These are phyloP conservation scores for Stichopus horrens DNA, from an alignment of 53 echinoderm and acorn worm genomes.

Conservation along the genomic window DNA sequence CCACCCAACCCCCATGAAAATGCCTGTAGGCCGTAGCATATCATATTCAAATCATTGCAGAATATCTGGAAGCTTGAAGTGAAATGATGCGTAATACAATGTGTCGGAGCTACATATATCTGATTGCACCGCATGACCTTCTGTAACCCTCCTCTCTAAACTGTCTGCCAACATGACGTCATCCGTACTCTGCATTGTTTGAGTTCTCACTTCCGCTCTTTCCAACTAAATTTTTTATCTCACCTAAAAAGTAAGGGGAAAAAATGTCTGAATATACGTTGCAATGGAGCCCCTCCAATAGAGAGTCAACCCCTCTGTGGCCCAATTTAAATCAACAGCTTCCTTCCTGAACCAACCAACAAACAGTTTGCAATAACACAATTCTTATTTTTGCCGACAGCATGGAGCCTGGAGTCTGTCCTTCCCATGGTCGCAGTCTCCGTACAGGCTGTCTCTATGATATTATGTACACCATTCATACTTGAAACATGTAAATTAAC, in stretches of 20 bases:
- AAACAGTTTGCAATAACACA: slow-evolving; percentile 42
- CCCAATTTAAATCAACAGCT: slow-evolving; percentile 49
- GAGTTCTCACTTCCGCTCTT: background rate
- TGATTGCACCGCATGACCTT: background rate
- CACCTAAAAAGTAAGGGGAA: background rate
- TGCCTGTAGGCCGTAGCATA: too few relatives aligned
- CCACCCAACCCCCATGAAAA: too few relatives aligned
- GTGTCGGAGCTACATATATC: too few relatives aligned
- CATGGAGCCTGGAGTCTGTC: slow-evolving; percentile 15
- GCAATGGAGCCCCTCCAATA: background rate
- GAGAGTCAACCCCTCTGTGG: slow-evolving; percentile 22
- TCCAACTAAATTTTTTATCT: background rate
- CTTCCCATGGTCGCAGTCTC: background rate
- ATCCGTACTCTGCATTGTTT: background rate
- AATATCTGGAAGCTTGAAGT: too few relatives aligned
- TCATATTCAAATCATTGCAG: too few relatives aligned
- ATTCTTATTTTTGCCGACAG: slow-evolving; percentile 17
- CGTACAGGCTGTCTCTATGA: background rate
- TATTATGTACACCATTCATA: background rate
- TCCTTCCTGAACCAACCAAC: slow-evolving; percentile 41
- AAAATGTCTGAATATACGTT: background rate
- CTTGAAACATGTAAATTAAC: background rate
- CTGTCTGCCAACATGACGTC: slow-evolving; percentile 6
- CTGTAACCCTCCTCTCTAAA: background rate
- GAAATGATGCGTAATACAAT: too few relatives aligned